These are phyloP conservation scores for Mimachlamys varia DNA, from an alignment of 2,888 invertebrate species.

Conservation along the genomic window DNA sequence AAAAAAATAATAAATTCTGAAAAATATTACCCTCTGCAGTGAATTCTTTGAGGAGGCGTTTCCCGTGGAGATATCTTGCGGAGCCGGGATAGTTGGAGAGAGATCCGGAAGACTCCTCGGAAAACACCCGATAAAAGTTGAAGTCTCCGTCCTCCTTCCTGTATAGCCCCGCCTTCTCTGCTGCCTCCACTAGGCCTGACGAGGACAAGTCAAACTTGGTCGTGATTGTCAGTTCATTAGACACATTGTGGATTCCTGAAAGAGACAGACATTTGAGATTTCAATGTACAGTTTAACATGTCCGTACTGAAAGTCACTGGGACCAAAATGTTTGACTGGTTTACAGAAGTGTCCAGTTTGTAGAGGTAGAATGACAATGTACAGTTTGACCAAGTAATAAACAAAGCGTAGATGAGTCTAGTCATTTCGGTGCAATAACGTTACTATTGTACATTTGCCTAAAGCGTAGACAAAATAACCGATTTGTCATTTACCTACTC, in stretches of 20 bases:
- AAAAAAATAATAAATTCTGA: not conserved
- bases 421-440: no score
- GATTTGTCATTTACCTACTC: no score
- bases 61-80: constrained; percentile 64
- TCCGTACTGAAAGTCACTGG: no score
- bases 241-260: constrained; percentile 76
- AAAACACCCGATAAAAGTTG: constrained; percentile 72
- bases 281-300: not conserved
- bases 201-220: constrained; percentile 71
- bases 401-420: no score
- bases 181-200: constrained; percentile 67
- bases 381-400: no score
- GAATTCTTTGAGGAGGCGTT: constrained; percentile 64
- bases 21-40: constrained; percentile 62
- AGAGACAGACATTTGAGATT: constrained; percentile 36
- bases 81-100: constrained; percentile 44
- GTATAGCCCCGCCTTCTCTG: constrained; percentile 68
- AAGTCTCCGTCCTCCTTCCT: constrained; percentile 69
- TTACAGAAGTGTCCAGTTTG: no score
- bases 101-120: constrained; percentile 48
- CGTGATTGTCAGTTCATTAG: constrained; percentile 73
- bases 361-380: no score
- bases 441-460: no score
- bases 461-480: no score
- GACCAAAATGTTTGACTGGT: no score